Evolutionary conservation across 2,113 vertebrate genomes (phyloP).

Genomic region (Passer montanus): DNA sequence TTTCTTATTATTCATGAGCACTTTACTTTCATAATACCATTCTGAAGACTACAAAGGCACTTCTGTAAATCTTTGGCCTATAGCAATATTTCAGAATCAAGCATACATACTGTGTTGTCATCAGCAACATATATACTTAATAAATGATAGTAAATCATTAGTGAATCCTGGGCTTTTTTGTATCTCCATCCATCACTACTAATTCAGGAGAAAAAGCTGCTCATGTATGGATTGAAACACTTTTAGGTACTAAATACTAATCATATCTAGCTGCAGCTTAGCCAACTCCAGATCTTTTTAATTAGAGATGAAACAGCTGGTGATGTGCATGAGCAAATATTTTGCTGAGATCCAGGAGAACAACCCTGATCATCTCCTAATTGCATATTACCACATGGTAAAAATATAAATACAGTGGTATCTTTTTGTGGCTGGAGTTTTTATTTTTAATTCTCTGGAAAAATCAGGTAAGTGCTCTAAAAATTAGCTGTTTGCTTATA

Average conservation of each 20-base stretch:
- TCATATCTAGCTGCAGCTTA: background rate
- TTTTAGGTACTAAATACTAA: constrained; percentile 22
- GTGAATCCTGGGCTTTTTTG: background rate
- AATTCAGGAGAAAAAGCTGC: constrained; percentile 4
- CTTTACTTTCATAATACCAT: constrained; percentile 26
- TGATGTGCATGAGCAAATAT: background rate
- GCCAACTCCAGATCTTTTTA: constrained; percentile 19
- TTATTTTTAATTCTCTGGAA: background rate
- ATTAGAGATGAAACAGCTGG: constrained; percentile 48
- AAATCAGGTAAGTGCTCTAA: background rate
- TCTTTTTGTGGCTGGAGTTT: background rate
- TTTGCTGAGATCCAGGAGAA: background rate
- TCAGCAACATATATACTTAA: background rate
- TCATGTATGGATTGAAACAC: constrained; percentile 5
- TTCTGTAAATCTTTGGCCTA: constrained; percentile 8
- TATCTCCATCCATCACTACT: constrained; percentile 15
- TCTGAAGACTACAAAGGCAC: constrained; percentile 2
- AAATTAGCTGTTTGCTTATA: background rate
- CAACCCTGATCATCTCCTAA: background rate
- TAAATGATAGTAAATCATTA: constrained; percentile 20
- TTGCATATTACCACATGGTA: background rate
- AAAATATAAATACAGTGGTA: background rate
- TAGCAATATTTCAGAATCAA: constrained; percentile 8
- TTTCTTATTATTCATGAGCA: constrained; percentile 36
- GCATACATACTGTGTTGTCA: background rate